Percentiles rank a stretch among this genome's conserved stretches.
These are phyloP conservation scores for Epirrhoe alternata DNA, from an alignment of 2,888 invertebrate species.

Conservation along the genomic window DNA sequence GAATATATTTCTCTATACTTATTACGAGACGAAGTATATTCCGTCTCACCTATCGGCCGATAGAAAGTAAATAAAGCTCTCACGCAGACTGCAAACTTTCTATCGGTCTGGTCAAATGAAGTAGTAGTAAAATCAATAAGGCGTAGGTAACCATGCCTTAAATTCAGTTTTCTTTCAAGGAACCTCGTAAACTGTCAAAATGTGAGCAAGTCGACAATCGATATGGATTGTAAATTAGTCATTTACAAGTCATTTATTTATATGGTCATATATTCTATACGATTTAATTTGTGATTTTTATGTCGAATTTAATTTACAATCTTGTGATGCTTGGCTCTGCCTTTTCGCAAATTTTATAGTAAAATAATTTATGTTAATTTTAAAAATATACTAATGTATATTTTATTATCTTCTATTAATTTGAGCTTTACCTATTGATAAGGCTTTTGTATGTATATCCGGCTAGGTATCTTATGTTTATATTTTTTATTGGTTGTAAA, in stretches of 20 bases:
- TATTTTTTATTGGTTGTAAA: background rate
- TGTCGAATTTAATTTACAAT: conserved; percentile 45
- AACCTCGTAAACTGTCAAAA: conserved; percentile 67
- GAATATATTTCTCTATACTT: too few species aligned
- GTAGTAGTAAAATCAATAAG: too few species aligned
- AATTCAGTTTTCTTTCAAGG: conserved; percentile 51
- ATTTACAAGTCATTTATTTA: conserved; percentile 68
- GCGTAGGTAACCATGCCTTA: conserved; percentile 51
- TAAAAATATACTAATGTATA: conserved; percentile 28
- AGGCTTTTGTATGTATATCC: conserved; percentile 11
- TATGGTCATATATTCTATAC: conserved; percentile 44
- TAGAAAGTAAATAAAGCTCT: too few species aligned
- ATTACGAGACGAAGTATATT: too few species aligned
- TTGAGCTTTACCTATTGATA: conserved; percentile 24
- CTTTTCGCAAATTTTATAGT: conserved; percentile 20
- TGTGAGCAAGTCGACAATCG: conserved; percentile 62
- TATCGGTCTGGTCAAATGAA: too few species aligned
- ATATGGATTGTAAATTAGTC: conserved; percentile 74
- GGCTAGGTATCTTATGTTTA: background rate
- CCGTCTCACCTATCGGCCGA: too few species aligned
- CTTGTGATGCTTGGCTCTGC: conserved; percentile 8
- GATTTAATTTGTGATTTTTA: conserved; percentile 61
- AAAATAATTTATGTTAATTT: conserved; percentile 29
- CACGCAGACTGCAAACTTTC: too few species aligned
- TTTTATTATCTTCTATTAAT: conserved; percentile 30